Evolutionary conservation across 2,888 invertebrate genomes (phyloP).

Genomic region (Lasioglossum oenotherae): DNA sequence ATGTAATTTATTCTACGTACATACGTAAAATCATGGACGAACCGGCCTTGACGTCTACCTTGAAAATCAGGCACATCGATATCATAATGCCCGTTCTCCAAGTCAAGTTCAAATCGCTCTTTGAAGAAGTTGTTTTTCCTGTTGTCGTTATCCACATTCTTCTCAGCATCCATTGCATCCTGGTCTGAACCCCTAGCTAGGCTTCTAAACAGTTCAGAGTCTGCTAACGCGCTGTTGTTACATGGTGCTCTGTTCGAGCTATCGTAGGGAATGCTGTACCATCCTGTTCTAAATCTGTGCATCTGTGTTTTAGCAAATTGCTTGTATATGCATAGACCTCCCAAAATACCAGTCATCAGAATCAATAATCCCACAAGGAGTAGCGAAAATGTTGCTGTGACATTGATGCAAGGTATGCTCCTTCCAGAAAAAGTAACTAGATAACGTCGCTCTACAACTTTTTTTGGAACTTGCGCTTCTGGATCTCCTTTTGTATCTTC

Average conservation of each 20-base stretch:
- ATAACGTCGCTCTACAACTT: conserved; percentile 81
- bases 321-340: conserved; percentile 91
- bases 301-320: conserved; percentile 88
- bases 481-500: conserved; percentile 83
- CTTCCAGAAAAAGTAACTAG: conserved; percentile 82
- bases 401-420: conserved; percentile 86
- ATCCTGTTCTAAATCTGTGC: conserved; percentile 88
- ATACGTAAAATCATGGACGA: conserved; percentile 96
- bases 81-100: conserved; percentile 89
- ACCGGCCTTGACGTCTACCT: conserved; percentile 92
- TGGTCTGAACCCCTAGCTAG: conserved; percentile 69
- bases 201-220: conserved; percentile 74
- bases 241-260: conserved; percentile 74
- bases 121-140: conserved; percentile 86
- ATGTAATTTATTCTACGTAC: conserved; percentile 81
- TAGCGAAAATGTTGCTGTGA: conserved; percentile 88
- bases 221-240: conserved; percentile 70
- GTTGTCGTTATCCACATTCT: conserved; percentile 56
- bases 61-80: conserved; percentile 94
- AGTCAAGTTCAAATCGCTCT: conserved; percentile 93
- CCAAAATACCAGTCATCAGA: conserved; percentile 88
- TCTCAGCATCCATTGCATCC: conserved; percentile 58
- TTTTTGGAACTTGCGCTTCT: conserved; percentile 83
- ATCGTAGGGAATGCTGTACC: conserved; percentile 89
- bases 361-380: conserved; percentile 89